Base-by-base conservation (phyloP, 2,113 vertebrate species). In the Sus scrofa region DNA sequence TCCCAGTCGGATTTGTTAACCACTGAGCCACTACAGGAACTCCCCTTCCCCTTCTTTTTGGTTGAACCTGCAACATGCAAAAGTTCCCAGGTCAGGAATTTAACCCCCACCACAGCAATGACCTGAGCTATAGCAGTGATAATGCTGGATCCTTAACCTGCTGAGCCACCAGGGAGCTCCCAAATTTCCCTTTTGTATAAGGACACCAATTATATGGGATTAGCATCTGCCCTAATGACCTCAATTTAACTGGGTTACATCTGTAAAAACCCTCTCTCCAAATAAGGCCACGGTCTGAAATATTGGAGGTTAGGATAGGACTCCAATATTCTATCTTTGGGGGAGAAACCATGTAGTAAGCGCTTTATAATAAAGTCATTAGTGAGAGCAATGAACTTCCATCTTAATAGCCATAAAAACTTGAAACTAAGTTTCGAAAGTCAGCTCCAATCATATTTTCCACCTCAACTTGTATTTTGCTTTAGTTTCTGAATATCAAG, bases 401-500 rank as follows among this genome's bases (percentile, higher is more conserved):
- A 32, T 70, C n/a, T 71, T 9, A 79, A 83, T 11, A 20, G 9
- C 32, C 20, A 70, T 71, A 82, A 89, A 86, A 87, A 24, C 37
- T 12, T 60, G 20, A 74, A 79, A 77, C 9, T 56, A 65, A 65
- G 16, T 22, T 60, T 37, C 73, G 6, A 86, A 95, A 86, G 67
- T 30, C 30, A 62, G 60, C 20, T 67, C 84, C 83, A 26, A 67
- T 82, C 30, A 6, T 5, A 19, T 16, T 85, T 85, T 70, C 62
- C 18, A 86, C 50, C 50, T 67, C 85, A 56, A 7, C 14, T 44
- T 4, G 1, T 27, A 24, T 56, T 83, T 50, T 71, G 58, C 65
- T 56, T 74, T 7, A 16, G 39, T 86, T 60, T 96, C 75, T 71
- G 26, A 58, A 34, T 67, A 50, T 79, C 71, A 82, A 82, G 60